Percentiles rank a stretch among this genome's conserved stretches.
phyloP scores from a whole-genome alignment of 2,888 invertebrate species.

The Hedychridium roseum region DNA sequence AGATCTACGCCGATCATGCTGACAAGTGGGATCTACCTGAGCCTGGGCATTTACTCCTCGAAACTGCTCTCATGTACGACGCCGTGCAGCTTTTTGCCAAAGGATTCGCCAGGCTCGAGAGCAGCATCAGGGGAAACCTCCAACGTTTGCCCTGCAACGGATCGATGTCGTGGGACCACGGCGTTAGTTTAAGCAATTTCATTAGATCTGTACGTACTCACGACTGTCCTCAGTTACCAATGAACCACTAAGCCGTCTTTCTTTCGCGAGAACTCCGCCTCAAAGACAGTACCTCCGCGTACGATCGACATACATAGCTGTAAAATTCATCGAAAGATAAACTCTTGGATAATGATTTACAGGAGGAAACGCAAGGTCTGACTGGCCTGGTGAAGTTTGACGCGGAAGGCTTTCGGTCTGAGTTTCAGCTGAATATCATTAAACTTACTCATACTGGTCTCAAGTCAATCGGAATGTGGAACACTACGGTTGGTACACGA shows the following conservation, averaged over 20 bases:
- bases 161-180: slow-evolving; percentile 76
- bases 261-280: too few species aligned
- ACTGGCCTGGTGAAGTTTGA: slow-evolving; percentile 82
- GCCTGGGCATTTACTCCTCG: slow-evolving; percentile 66
- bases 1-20: slow-evolving; percentile 59
- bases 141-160: slow-evolving; percentile 69
- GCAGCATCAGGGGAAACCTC: slow-evolving; percentile 60
- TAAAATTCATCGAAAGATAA: neutral
- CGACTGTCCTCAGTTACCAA: too few species aligned
- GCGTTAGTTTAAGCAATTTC: slow-evolving; percentile 82
- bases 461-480: slow-evolving; percentile 75
- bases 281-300: too few species aligned
- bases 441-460: slow-evolving; percentile 72
- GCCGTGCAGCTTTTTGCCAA: slow-evolving; percentile 81
- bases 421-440: slow-evolving; percentile 74
- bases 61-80: slow-evolving; percentile 84
- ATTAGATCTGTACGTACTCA: slow-evolving; percentile 74
- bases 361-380: slow-evolving; percentile 74
- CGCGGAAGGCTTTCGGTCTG: slow-evolving; percentile 76
- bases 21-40: slow-evolving; percentile 34
- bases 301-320: too few species aligned
- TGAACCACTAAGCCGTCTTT: too few species aligned
- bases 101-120: slow-evolving; percentile 74
- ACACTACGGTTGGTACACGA: slow-evolving; percentile 68
- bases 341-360: slow-evolving; percentile 36